Conservation (phyloP, 23 tunicate genomes). For the Clavelina lepadiformis region DNA sequence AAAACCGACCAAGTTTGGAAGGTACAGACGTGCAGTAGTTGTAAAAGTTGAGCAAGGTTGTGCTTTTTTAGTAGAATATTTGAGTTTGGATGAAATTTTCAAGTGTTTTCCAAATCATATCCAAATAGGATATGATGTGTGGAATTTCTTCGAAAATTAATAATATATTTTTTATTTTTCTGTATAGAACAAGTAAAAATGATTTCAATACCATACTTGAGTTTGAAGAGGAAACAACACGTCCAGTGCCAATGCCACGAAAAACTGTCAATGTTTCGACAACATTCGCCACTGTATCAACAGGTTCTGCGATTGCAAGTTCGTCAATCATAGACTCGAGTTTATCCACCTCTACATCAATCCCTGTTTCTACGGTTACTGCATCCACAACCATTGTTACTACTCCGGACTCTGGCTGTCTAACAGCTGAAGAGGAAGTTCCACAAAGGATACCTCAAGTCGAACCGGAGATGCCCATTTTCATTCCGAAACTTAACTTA, state of each 20-base stretch:
- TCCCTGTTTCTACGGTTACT: constrained; percentile 8
- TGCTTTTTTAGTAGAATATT: too few relatives aligned
- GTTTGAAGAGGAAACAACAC: too few relatives aligned
- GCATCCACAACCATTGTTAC: constrained; percentile 38
- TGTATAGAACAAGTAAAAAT: too few relatives aligned
- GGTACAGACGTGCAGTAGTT: too few relatives aligned
- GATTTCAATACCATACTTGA: too few relatives aligned
- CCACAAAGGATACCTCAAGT: background rate
- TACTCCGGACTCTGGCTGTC: constrained; percentile 86
- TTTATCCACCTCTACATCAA: constrained; percentile 15
- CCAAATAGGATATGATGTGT: too few relatives aligned
- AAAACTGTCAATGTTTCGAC: background rate
- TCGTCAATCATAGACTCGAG: background rate
- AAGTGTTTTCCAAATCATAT: too few relatives aligned
- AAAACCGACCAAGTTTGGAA: constrained; percentile 19
- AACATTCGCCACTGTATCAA: background rate
- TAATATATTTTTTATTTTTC: too few relatives aligned
- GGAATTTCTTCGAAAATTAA: too few relatives aligned
- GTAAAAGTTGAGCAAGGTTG: too few relatives aligned
- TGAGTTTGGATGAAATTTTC: too few relatives aligned
- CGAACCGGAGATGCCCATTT: background rate
- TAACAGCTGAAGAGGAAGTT: constrained; percentile 48
- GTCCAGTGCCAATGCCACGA: background rate
- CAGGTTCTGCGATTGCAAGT: background rate
- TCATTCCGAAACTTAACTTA: constrained; percentile 71